A percentile compares a stretch with the other conserved stretches of the same genome.
Conservation (phyloP, 2,797 vertebrate species). For the Anomalospiza imberbis region DNA sequence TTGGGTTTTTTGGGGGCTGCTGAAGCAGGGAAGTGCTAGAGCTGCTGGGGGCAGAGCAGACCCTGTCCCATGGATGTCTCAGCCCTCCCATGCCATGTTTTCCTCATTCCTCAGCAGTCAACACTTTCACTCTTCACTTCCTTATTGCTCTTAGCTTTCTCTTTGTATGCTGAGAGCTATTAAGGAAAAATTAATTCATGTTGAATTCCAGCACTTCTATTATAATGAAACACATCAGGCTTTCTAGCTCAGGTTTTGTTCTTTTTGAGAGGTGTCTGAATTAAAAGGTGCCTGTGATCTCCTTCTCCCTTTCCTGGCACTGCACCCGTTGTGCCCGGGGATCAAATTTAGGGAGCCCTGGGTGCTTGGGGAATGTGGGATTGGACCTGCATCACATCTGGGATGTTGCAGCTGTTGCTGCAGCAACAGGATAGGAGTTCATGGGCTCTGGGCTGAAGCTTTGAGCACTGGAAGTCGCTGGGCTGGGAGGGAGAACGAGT, state of each 20-base stretch:
- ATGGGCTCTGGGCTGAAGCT: background rate
- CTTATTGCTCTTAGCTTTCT: background rate
- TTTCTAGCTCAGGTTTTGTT: background rate
- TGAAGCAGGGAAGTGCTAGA: background rate
- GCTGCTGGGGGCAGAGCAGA: background rate
- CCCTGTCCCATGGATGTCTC: background rate
- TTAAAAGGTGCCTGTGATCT: background rate
- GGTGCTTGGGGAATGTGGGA: background rate
- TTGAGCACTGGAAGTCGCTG: background rate
- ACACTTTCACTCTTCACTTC: background rate
- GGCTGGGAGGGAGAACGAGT: constrained; percentile 5
- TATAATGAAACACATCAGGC: background rate
- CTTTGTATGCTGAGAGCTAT: background rate
- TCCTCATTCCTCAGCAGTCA: background rate
- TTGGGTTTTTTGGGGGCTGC: background rate
- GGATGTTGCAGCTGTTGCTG: background rate
- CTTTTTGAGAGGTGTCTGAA: background rate
- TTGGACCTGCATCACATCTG: background rate
- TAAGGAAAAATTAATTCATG: background rate
- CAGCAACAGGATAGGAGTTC: background rate
- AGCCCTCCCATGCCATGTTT: background rate
- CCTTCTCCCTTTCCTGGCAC: background rate
- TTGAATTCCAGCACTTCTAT: background rate
- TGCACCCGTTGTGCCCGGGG: rapidly evolving
- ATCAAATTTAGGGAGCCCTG: background rate